Percentiles rank a stretch among this genome's conserved stretches.
These are phyloP conservation scores for Masticophis lateralis DNA, from an alignment of 2,797 vertebrate species.

Conservation along the genomic window DNA sequence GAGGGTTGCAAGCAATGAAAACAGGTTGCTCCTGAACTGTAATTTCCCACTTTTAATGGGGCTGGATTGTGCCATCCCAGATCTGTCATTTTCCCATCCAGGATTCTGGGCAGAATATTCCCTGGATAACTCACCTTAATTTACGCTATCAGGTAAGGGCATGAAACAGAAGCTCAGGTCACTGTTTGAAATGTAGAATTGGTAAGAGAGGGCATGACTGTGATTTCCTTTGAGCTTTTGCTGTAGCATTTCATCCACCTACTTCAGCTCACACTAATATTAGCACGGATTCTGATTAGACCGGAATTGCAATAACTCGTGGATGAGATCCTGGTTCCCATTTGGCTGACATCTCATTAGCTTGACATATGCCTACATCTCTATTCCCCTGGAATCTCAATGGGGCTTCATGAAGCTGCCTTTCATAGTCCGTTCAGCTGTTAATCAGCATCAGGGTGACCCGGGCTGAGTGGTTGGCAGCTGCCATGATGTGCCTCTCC, in stretches of 20 bases:
- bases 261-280: constrained; percentile 71
- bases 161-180: not conserved
- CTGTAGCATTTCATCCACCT: constrained; percentile 60
- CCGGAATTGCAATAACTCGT: constrained; percentile 59
- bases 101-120: not conserved
- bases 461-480: constrained; percentile 20
- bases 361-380: constrained; percentile 62
- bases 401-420: constrained; percentile 59
- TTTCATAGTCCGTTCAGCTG: constrained; percentile 72
- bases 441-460: constrained; percentile 40
- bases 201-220: not conserved
- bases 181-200: not conserved
- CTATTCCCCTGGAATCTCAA: constrained; percentile 63
- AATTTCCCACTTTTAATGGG: not conserved
- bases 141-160: not conserved
- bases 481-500: not conserved
- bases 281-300: constrained; percentile 59
- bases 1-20: not conserved
- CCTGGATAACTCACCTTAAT: not conserved
- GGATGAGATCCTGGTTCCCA: constrained; percentile 61
- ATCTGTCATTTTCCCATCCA: not conserved
- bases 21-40: not conserved
- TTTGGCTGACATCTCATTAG: constrained; percentile 70
- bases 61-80: not conserved
- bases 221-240: constrained; percentile 52